Evolutionary conservation across 2,888 invertebrate species (phyloP), one percentile per base, ranked within the genome.

Genomic region (Electrophaes corylata): DNA sequence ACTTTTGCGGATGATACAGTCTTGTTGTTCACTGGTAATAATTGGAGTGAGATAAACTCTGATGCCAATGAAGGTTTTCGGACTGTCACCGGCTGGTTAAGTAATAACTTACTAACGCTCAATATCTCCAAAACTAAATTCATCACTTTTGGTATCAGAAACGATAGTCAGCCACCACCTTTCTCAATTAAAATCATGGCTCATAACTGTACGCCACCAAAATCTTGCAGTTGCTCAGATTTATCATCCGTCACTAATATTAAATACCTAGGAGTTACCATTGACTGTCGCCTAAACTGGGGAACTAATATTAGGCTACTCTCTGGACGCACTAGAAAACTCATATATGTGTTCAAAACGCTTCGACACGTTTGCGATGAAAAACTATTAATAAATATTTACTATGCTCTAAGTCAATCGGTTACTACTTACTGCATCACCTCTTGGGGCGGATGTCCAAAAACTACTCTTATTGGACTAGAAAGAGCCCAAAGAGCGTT

Each of bases 1-100:
- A 44, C 35, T 3, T 60, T 12, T 31, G 62, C 58, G 18, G 55
- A 56, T 29, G 54, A 62, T 20, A 55, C 54, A 11, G 57, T 57
- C 0, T 18, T 60, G 12, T 48, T 51, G 11, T 48, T 56, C 3
- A 6, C 26, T 12, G 57, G 51, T 14, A 35, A 48, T 3, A 14
- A 29, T n/a, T 52, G 52, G 48, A 10, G 31, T n/a, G 52, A 58
- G 26, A 5, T 37, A 1, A 35, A 58, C 20, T 20, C n/a, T 4
- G 29, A 14, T 10, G 57, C 43, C 4, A 46, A 60, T 23, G 2
- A 1, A 3, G 55, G 55, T n/a, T 37, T 56, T n/a, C 4, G 52
- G 11, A 14, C 29, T 23, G 31, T 47, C 12, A 10, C 35, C 14
- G 40, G 41, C 11, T 60, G 59, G 50, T 44, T 59, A 10, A 10